Evolutionary conservation across 1,140 invertebrate species (phyloP), one percentile per base, ranked within the genome.

Genomic region (Heliconius hermathena): DNA sequence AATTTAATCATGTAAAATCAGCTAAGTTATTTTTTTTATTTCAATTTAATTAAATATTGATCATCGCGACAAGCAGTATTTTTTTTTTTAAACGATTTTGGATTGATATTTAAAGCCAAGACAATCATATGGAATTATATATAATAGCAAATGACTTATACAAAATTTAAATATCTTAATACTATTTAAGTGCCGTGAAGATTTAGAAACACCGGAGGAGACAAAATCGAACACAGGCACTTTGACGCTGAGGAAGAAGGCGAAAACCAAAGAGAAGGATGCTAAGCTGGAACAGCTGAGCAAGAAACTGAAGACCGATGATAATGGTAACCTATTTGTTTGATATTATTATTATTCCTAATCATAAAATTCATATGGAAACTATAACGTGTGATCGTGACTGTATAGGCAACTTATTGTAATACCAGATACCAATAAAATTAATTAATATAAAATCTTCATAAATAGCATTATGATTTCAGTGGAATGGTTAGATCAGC

Each of bases 401-500:
- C 16, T 52, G 18, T 18, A 18, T 52, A 52, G 5, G 6, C 20
- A 8, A 46, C 41, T 16, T 46, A 16, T 46, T 13, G 41, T 46
- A 16, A 46, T 46, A 46, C 41, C 41, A 46, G 3, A 46, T 46
- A 46, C 16, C 13, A 9, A 46, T 46, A 46, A 46, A 46, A 16
- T 1, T 46, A 46, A 46, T 46, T 13, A 46, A 46, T 3, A 46
- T 13, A 46, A 46, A 46, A 46, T 46, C 13, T 76, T 60, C 29
- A n/a, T 66, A 29, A 18, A 26, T 70, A n/a, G 9, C 57, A n/a
- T 60, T 22, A 9, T 9, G 9, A 38, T 81, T 95, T 71, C 91
- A 99, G 98, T 99, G 74, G 98, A 99, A 90, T 99, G 99, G 99
- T 96, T 99, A 75, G 99, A 99, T 95, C 98, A 99, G 81, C 97